phyloP scores from a whole-genome alignment of 2,113 vertebrate genomes.

The Gobius niger region DNA sequence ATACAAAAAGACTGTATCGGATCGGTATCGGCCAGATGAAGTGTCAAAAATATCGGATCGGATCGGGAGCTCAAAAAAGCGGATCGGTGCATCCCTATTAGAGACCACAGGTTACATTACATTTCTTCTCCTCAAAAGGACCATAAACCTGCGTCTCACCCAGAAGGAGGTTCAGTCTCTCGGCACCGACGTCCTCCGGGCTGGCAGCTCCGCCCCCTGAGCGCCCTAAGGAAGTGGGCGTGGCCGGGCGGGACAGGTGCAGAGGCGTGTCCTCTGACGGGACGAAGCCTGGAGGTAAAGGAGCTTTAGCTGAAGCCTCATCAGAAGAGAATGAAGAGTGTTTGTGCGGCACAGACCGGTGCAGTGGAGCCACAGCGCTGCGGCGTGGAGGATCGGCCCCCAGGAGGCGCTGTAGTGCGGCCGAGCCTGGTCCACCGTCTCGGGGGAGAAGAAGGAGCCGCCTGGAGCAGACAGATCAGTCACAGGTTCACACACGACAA shows the following conservation, averaged over 20 bases:
- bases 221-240: conserved; percentile 91
- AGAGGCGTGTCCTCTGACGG: conserved; percentile 81
- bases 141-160: conserved; percentile 67
- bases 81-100: too few relatives aligned
- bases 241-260: conserved; percentile 89
- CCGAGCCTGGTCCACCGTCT: conserved; percentile 84
- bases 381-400: conserved; percentile 88
- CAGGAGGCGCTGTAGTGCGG: conserved; percentile 85
- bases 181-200: conserved; percentile 87
- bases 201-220: conserved; percentile 80
- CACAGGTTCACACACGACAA: too few relatives aligned
- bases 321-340: background rate
- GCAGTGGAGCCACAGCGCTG: conserved; percentile 90
- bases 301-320: background rate
- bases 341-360: conserved; percentile 64
- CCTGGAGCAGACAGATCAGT: conserved; percentile 68
- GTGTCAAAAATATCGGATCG: too few relatives aligned
- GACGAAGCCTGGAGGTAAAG: conserved; percentile 71
- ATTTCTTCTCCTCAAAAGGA: too few relatives aligned
- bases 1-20: too few relatives aligned
- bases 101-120: background rate
- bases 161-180: conserved; percentile 89
- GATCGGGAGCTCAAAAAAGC: too few relatives aligned
- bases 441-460: conserved; percentile 89
- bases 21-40: too few relatives aligned